Evolutionary conservation across 2,888 invertebrate species (phyloP), one percentile per base, ranked within the genome.

Genomic region (Xestia rhomboidea): DNA sequence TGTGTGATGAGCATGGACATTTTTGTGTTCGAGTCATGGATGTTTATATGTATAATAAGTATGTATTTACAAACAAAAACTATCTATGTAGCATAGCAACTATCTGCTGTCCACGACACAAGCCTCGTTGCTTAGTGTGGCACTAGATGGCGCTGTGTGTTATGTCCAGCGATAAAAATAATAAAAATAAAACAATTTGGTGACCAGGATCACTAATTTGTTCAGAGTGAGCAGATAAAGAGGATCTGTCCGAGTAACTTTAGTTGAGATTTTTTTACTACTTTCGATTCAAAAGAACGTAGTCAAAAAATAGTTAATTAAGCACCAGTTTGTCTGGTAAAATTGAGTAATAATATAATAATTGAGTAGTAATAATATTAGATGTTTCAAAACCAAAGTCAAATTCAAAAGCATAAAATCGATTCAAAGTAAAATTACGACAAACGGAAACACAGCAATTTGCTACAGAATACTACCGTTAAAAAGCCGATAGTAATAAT

Each of bases 401-500:
- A 24, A 51, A n/a, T 66, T 24, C 4, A 41, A 49, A 57, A 57
- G 3, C n/a, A 64, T 34, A 41, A 64, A 38, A 41, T 27, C n/a
- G 21, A 21, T 34, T 24, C 0, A 4, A n/a, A 46, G 18, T n/a
- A 38, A 15, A 51, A 51, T 15, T 7, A 34, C 13, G 49, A 57
- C 30, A 49, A 27, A 44, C 24, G 24, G 24, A 82, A 60, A 64
- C 49, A 68, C 8, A 44, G 54, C 13, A 76, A 30, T 38, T 51
- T 21, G 1, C 44, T 30, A 30, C n/a, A 30, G 49, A 76, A 67
- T 46, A 60, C 24, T 15, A 8, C 44, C 6, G 15, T 66, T n/a
- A n/a, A 11, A 41, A 69, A 77, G 15, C 69, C 60, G 46, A 76
- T 66, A 76, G 30, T 41, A 44, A 27, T 41, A n/a, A n/a, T 41